Percentiles rank a stretch among this genome's conserved stretches.
Evolutionary conservation across 2,888 invertebrate genomes (phyloP).

Genomic region (Epiblema foenella): DNA sequence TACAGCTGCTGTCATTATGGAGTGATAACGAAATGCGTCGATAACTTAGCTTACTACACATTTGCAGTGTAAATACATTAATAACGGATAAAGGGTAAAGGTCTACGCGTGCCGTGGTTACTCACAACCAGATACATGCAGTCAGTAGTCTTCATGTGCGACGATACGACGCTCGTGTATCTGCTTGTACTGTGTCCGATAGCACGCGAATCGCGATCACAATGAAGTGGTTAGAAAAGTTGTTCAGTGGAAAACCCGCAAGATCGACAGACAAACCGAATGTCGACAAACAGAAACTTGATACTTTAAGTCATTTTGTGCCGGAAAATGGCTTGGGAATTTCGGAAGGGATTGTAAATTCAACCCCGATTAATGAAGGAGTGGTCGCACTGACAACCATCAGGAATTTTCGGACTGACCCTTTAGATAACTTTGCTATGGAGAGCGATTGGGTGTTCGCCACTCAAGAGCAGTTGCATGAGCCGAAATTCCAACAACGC

Average conservation of each 20-base stretch:
- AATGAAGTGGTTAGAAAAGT: slow-evolving; percentile 88
- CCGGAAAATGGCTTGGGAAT: slow-evolving; percentile 45
- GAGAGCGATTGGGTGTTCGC: slow-evolving; percentile 78
- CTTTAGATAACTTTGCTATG: slow-evolving; percentile 64
- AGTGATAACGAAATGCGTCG: slow-evolving; percentile 39
- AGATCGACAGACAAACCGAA: slow-evolving; percentile 59
- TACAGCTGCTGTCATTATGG: slow-evolving; percentile 63
- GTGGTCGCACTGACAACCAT: slow-evolving; percentile 73
- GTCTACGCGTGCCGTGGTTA: slow-evolving; percentile 75
- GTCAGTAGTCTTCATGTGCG: slow-evolving; percentile 65
- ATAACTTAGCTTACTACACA: slow-evolving; percentile 59
- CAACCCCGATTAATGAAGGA: slow-evolving; percentile 55
- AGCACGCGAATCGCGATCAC: slow-evolving; percentile 86
- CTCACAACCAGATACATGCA: slow-evolving; percentile 58
- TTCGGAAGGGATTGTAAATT: slow-evolving; percentile 52
- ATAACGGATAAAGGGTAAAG: slow-evolving; percentile 77
- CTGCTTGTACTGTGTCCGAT: slow-evolving; percentile 85
- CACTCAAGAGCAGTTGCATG: slow-evolving; percentile 63
- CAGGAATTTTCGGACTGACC: slow-evolving; percentile 70
- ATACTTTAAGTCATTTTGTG: slow-evolving; percentile 52
- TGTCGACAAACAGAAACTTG: slow-evolving; percentile 49
- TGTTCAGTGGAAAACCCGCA: slow-evolving; percentile 84
- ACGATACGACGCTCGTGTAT: slow-evolving; percentile 55
- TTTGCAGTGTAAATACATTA: slow-evolving; percentile 76
- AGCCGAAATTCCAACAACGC: slow-evolving; percentile 69